Evolutionary conservation across 2,888 invertebrate genomes (phyloP).

Genomic region (Anorthoa munda): DNA sequence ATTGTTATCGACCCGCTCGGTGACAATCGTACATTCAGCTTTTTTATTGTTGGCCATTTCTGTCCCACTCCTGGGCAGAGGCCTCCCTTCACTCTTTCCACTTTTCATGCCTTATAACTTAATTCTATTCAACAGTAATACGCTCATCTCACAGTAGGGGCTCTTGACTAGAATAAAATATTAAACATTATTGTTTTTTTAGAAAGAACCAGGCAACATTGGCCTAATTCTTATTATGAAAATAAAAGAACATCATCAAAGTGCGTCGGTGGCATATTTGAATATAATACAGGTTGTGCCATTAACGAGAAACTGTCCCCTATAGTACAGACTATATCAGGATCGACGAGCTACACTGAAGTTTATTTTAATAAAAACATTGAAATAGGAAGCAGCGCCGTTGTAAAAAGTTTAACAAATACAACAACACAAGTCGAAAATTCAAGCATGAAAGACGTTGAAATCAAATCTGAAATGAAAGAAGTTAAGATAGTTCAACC

Average conservation of each 20-base stretch:
- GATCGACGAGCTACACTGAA: slow-evolving; percentile 73
- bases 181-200: slow-evolving; percentile 48
- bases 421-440: slow-evolving; percentile 74
- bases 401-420: slow-evolving; percentile 64
- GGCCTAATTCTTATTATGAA: slow-evolving; percentile 69
- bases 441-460: slow-evolving; percentile 22
- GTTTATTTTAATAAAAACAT: slow-evolving; percentile 60
- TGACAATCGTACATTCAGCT: too few relatives aligned
- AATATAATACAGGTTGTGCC: slow-evolving; percentile 66
- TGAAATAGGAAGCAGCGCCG: slow-evolving; percentile 73
- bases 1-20: too few relatives aligned
- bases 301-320: slow-evolving; percentile 81
- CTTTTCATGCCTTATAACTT: too few relatives aligned
- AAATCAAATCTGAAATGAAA: slow-evolving; percentile 23
- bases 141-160: background rate
- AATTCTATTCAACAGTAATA: background rate
- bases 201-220: slow-evolving; percentile 71
- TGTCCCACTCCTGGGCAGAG: too few relatives aligned
- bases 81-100: too few relatives aligned
- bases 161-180: background rate
- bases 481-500: slow-evolving; percentile 17
- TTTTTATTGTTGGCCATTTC: too few relatives aligned
- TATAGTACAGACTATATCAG: slow-evolving; percentile 75
- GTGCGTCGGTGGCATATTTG: slow-evolving; percentile 77
- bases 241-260: slow-evolving; percentile 80